Evolutionary conservation across 1,140 invertebrate genomes (phyloP), one percentile per base, ranked within the genome.

Genomic region (Steinernema khuongi): DNA sequence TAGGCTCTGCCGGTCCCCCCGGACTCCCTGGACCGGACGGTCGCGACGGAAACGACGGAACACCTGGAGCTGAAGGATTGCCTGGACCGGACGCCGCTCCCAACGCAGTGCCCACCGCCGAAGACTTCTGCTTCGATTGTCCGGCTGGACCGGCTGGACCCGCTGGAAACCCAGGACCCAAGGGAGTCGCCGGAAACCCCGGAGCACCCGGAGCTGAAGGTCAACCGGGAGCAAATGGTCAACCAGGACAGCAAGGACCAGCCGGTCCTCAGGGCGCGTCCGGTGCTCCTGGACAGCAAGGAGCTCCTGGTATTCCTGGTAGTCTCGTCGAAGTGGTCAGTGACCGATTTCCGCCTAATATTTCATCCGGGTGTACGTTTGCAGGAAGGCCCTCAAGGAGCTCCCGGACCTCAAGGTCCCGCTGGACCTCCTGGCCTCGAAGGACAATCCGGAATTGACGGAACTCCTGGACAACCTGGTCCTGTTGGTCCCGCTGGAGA

Each of bases 111-210:
- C 69, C 74, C 26, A 29, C 18, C 2, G 36, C 32, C 2, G 43
- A 36, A 31, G n/a, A 28, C 1, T 75, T 72, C 74, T 75, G 74
- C 26, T 75, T 75, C 60, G 69, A 71, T 11, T 75, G 74, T 43
- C 75, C 75, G 22, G 60, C 75, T n/a, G 75, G 73, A 31, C 71
- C 72, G 30, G 66, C 75, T 32, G 75, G 75, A 66, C 67, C 75
- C 28, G 36, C 68, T 17, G 75, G 75, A 60, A 44, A 31, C 18
- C 71, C 75, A 22, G 75, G 75, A 70, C 68, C 67, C n/a, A 60
- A 69, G 41, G 73, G 73, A 70, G 41, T 43, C 29, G 18, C 67
- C 4, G 75, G 75, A 18, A 29, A 29, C 14, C 41, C 67, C 30
- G 75, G 75, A 74, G 28, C 26, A 17, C 75, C 75, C 33, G 75